phyloP scores from a whole-genome alignment of 2,113 vertebrate genomes.

The Gnathonemus longibarbis region DNA sequence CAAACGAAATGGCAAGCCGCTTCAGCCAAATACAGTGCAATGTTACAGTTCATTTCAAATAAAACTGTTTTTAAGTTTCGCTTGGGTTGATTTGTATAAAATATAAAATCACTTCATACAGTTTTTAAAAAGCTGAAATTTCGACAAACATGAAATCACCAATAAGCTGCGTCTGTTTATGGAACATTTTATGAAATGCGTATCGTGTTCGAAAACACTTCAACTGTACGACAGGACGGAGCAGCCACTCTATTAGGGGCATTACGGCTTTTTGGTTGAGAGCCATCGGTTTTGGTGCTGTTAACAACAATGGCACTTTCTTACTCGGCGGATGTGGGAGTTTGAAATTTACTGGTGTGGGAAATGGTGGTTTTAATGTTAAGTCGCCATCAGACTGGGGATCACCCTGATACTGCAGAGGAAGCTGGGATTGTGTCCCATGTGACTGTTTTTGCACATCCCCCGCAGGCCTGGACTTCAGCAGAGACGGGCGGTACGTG shows the following conservation, averaged over 20 bases:
- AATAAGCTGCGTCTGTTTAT: neutral
- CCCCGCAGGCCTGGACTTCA: conserved; percentile 78
- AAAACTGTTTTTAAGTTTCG: neutral
- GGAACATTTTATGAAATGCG: neutral
- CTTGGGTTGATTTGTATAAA: neutral
- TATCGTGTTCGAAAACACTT: neutral
- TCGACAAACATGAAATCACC: neutral
- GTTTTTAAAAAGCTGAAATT: neutral
- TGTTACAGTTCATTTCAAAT: neutral
- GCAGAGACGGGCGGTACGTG: conserved; percentile 82
- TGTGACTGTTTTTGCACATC: neutral
- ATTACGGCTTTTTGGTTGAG: neutral
- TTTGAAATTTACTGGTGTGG: neutral
- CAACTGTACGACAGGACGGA: neutral
- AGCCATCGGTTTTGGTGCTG: neutral
- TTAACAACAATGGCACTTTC: neutral
- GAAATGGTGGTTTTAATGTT: neutral
- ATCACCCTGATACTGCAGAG: neutral
- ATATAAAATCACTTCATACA: neutral
- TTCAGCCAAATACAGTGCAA: neutral
- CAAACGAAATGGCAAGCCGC: neutral
- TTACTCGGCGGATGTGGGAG: neutral
- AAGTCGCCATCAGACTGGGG: too few relatives aligned
- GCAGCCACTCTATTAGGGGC: neutral
- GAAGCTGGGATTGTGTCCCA: neutral